Evolutionary conservation across 1,140 invertebrate genomes (phyloP).

Genomic region (Potamilus streckersoni): DNA sequence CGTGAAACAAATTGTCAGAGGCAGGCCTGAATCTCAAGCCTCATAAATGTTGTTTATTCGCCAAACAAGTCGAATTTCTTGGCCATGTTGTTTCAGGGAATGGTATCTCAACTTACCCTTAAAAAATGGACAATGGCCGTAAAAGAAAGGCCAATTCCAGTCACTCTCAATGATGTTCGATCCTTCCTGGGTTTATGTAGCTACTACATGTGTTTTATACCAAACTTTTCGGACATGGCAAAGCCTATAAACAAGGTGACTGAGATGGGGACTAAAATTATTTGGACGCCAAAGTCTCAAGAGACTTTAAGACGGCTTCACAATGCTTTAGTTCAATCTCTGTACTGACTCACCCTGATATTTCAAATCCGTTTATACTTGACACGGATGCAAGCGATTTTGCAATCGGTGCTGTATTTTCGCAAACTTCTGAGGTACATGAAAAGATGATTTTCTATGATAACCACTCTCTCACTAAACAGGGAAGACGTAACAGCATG

Average conservation of each 20-base stretch:
- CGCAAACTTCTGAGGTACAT: slow-evolving; percentile 27
- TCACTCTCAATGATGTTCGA: slow-evolving; percentile 28
- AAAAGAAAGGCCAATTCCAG: slow-evolving; percentile 44
- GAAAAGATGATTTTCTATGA: slow-evolving; percentile 68
- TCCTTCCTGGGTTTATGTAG: slow-evolving; percentile 49
- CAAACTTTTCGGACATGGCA: slow-evolving; percentile 36
- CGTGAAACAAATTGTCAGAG: neutral
- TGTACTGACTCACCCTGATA: slow-evolving; percentile 2
- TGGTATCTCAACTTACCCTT: slow-evolving; percentile 10
- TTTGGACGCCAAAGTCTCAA: slow-evolving; percentile 34
- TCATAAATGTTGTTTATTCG: slow-evolving; percentile 6
- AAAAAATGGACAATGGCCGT: slow-evolving; percentile 44
- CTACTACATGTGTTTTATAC: slow-evolving; percentile 49
- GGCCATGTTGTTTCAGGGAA: neutral
- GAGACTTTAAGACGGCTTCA: slow-evolving; percentile 38
- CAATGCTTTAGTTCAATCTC: slow-evolving; percentile 2
- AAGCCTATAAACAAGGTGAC: slow-evolving; percentile 32
- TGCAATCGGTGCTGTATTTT: slow-evolving; percentile 30
- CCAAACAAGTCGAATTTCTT: slow-evolving; percentile 8
- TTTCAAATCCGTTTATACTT: slow-evolving; percentile 3
- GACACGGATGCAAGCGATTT: slow-evolving; percentile 33
- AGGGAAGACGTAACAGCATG: slow-evolving; percentile 61
- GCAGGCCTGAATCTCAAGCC: slow-evolving; percentile 14
- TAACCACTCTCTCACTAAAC: slow-evolving; percentile 60
- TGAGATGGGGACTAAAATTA: slow-evolving; percentile 22